Conservation (phyloP, 2,113 vertebrate genomes). For the Rhipidura dahli region DNA sequence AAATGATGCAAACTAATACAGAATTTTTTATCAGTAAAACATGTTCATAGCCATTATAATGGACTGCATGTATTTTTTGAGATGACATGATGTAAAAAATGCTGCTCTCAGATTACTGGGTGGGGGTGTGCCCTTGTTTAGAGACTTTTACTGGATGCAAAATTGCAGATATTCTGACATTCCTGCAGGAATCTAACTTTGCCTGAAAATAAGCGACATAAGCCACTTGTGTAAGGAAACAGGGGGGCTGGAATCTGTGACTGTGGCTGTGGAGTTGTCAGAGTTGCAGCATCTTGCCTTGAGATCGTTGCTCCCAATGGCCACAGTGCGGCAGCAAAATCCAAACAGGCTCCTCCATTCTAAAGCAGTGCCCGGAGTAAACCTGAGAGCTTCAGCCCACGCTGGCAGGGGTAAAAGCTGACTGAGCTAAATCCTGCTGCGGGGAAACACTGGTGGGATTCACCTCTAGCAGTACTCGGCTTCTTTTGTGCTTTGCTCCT, state of each 20-base stretch:
- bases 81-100: background rate
- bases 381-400: background rate
- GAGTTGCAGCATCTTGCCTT: background rate
- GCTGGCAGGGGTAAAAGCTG: accelerated
- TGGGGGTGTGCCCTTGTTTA: background rate
- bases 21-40: background rate
- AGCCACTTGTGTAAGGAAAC: background rate
- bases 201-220: background rate
- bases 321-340: conserved; percentile 52
- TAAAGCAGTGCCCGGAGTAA: accelerated
- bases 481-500: background rate
- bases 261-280: accelerated
- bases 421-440: background rate
- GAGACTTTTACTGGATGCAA: background rate
- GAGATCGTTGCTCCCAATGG: background rate
- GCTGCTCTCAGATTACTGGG: background rate
- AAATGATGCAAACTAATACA: background rate
- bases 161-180: background rate
- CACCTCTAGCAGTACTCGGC: accelerated
- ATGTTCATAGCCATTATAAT: background rate
- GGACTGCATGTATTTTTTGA: background rate
- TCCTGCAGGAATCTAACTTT: background rate
- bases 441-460: background rate
- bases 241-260: too few species aligned
- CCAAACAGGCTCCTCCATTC: background rate